Evolutionary conservation across 2,888 invertebrate genomes (phyloP).

Genomic region (Neoascia interrupta): DNA sequence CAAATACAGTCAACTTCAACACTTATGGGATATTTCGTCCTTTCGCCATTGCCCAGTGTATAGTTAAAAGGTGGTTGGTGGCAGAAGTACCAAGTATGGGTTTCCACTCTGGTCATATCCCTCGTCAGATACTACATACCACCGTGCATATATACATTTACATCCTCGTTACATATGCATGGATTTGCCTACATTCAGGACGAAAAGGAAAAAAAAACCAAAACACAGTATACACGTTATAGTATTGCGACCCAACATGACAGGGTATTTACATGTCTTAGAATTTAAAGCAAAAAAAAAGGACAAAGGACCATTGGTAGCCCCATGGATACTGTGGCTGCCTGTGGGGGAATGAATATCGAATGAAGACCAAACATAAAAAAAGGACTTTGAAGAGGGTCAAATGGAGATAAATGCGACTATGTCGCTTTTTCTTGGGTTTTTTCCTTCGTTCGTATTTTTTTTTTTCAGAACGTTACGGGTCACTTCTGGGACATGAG

Average conservation of each 20-base stretch:
- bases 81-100: no score
- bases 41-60: slow-evolving; percentile 62
- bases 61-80: slow-evolving; percentile 64
- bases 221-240: slow-evolving; percentile 32
- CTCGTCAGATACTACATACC: slow-evolving; percentile 16
- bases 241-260: slow-evolving; percentile 67
- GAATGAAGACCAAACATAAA: slow-evolving; percentile 71
- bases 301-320: slow-evolving; percentile 67
- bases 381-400: slow-evolving; percentile 80
- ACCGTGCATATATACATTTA: slow-evolving; percentile 20
- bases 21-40: slow-evolving; percentile 57
- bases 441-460: slow-evolving; percentile 29
- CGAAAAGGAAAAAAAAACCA: slow-evolving; percentile 18
- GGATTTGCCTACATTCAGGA: slow-evolving; percentile 54
- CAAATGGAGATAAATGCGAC: slow-evolving; percentile 80
- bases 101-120: slow-evolving; percentile 29
- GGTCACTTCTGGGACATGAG: slow-evolving; percentile 68
- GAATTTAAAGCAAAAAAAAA: slow-evolving; percentile 50
- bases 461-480: slow-evolving; percentile 44
- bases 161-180: slow-evolving; percentile 65
- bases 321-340: slow-evolving; percentile 60
- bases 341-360: slow-evolving; percentile 69
- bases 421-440: slow-evolving; percentile 69
- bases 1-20: slow-evolving; percentile 70
- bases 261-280: slow-evolving; percentile 71